Base-by-base conservation (phyloP, 2,797 vertebrate genomes). In the Trachurus trachurus region DNA sequence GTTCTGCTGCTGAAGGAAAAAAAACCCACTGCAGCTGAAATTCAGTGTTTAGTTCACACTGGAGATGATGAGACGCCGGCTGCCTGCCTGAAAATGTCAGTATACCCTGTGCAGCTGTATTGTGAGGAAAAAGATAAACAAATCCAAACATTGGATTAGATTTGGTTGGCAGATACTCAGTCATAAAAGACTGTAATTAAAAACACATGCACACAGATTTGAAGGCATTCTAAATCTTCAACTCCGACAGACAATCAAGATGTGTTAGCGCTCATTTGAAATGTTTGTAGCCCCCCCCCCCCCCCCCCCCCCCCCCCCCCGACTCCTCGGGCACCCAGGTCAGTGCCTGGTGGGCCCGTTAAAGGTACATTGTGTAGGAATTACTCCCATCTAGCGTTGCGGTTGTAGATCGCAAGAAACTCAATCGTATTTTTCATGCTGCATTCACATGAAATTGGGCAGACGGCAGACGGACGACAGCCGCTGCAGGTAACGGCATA, bases 161-260 rank as follows among this genome's bases (percentile, higher is more conserved):
- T 56, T 71, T 66, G 45, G 31, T 31, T 69, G 44, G 22, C 31
- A n/a, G n/a, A 47, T 62, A 9, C 11, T 59, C 34, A n/a, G 13
- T 72, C 22, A 50, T 34, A 45, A 61, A 57, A 65, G 19, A 50
- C 37, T 13, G 10, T 29, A 13, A 16, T 49, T 5, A 29, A 49
- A 21, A 2, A 29, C 4, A 53, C 10, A 21, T 4, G 5, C 29
- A 17, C 29, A 17, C 7, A 31, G 22, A 58, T 6, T 26, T n/a
- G 4, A 3, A 58, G 31, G 44, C 21, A 9, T 13, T 37, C 22
- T 39, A 42, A 29, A 13, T 69, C 65, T 26, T 37, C 22, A n/a
- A 13, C 26, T 61, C 40, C 45, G 26, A 26, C 34, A 29, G 26
- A 50, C 13, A 39, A 52, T 53, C 2, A 31, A 19, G 3, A 59